phyloP scores from a whole-genome alignment of 2,113 vertebrate species.

The Loxodonta africana region DNA sequence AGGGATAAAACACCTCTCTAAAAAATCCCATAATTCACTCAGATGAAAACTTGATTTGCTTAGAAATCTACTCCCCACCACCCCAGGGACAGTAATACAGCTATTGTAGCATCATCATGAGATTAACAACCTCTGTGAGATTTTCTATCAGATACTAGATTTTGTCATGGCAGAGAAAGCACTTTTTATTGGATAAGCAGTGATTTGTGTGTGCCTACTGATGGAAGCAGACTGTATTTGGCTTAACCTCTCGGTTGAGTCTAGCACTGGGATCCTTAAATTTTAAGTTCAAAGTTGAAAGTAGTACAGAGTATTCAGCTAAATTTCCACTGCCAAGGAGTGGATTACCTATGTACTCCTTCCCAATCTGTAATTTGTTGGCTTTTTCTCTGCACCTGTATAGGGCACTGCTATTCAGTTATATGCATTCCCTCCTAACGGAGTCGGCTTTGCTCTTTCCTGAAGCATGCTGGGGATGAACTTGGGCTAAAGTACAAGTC shows the following conservation, averaged over 20 bases:
- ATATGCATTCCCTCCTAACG: too few species aligned
- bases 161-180: not conserved
- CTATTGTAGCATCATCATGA: conserved; percentile 27
- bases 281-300: conserved; percentile 41
- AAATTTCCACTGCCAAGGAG: not conserved
- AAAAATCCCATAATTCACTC: not conserved
- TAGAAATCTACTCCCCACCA: not conserved
- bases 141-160: conserved; percentile 26
- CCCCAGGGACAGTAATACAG: not conserved
- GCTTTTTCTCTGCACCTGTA: not conserved
- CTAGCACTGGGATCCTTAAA: not conserved
- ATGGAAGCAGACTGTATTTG: not conserved
- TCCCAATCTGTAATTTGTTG: not conserved
- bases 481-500: too few species aligned
- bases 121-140: conserved; percentile 25
- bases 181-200: not conserved
- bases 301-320: not conserved
- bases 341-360: not conserved
- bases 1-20: not conserved
- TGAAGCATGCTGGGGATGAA: too few species aligned
- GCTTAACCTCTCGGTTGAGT: not conserved
- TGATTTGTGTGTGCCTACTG: not conserved
- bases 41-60: conserved; percentile 57
- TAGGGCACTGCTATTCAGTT: too few species aligned
- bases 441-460: too few species aligned